Base-by-base conservation (phyloP, 1,140 invertebrate species). In the Euwallacea similis region DNA sequence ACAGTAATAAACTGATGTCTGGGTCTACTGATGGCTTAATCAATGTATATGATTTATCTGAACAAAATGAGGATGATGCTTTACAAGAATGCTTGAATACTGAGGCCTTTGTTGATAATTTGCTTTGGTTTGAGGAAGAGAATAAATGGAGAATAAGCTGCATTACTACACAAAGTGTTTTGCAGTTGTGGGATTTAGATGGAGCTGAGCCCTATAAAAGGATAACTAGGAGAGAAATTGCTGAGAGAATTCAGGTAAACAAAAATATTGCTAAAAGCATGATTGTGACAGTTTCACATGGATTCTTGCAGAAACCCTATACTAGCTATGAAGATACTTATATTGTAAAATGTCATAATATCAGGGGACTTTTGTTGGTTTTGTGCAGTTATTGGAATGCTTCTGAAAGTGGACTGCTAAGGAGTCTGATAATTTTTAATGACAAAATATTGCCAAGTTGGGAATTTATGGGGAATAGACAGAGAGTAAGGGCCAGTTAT, bases 21-120 rank as follows among this genome's bases (percentile, higher is more conserved):
- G 92, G 92, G 0, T 91, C 92, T 16, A 88, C 88, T 0, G 95
- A 97, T 83, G 94, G 94, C 0, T 83, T 97, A 0, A 88, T 97
- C 0, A 97, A 96, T 83, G 78, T 94, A 15, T 97, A 90, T 81
- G 91, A 97, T 80, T 83, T 97, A 1, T 86, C 84, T 56, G 83
- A 95, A 80, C 74, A 83, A 0, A 84, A 81, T 2, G 95, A 97
- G 84, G 93, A 95, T 70, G 90, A 93, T 79, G 94, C 95, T 0
- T 82, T 98, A 0, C 81, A 83, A 15, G 88, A 88, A 77, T 91
- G 90, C 2, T 84, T 95, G n/a, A 97, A 96, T 79, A 88, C 92
- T 9, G 91, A 93, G 78, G 91, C 90, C 66, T 91, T 92, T 47
- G 88, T 96, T 59, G 90, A 93, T 78, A 84, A 83, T 66, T 68